Conservation (phyloP, 2,113 vertebrate species). For the Microtus richardsoni region DNA sequence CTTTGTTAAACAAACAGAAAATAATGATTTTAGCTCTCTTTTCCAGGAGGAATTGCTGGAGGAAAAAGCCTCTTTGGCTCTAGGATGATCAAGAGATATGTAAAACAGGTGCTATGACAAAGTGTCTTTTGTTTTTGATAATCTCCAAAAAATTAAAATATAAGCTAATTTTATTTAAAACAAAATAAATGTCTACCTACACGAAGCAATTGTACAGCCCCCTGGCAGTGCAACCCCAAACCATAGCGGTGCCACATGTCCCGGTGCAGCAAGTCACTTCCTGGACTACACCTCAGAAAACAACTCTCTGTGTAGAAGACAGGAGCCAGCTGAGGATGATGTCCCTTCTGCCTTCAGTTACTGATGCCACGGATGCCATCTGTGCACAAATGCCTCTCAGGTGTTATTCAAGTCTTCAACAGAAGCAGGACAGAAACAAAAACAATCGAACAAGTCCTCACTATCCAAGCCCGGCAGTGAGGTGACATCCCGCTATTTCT, state of each 20-base stretch:
- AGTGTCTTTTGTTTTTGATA: slow-evolving; percentile 20
- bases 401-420: slow-evolving; percentile 21
- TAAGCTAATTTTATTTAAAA: slow-evolving; percentile 52
- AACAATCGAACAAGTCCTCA: slow-evolving; percentile 16
- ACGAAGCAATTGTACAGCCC: slow-evolving; percentile 92
- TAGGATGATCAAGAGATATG: not conserved
- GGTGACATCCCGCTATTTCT: not conserved
- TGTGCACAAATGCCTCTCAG: slow-evolving; percentile 65
- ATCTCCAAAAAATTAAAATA: slow-evolving; percentile 39
- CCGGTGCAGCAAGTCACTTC: slow-evolving; percentile 64
- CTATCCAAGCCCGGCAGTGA: not conserved
- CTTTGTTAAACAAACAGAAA: slow-evolving; percentile 58
- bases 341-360: slow-evolving; percentile 20
- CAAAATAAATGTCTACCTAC: slow-evolving; percentile 88
- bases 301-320: slow-evolving; percentile 60
- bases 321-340: slow-evolving; percentile 61
- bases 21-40: slow-evolving; percentile 44
- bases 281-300: slow-evolving; percentile 73
- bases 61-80: not conserved
- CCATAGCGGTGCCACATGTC: slow-evolving; percentile 85
- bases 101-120: slow-evolving; percentile 7
- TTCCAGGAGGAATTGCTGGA: slow-evolving; percentile 23
- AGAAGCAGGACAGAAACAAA: slow-evolving; percentile 37
- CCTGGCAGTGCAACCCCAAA: slow-evolving; percentile 88
- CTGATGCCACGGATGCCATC: slow-evolving; percentile 68